A percentile compares a stretch with the other conserved stretches of the same genome.
These are phyloP conservation scores for Brachionus sp. DNA, from an alignment of 1,140 invertebrate genomes.

Conservation along the genomic window DNA sequence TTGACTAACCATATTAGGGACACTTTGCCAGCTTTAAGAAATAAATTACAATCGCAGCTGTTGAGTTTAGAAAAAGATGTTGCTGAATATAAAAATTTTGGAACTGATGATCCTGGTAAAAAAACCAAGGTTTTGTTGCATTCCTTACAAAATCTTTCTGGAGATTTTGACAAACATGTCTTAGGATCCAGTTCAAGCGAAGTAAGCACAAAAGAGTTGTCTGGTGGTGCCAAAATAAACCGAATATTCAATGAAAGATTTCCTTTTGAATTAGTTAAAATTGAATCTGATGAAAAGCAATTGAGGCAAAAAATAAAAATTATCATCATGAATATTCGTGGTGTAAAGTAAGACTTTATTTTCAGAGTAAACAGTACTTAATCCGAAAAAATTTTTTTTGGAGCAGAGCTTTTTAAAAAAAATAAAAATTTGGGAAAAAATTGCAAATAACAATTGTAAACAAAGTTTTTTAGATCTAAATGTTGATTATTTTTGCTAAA, in stretches of 20 bases:
- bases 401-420: no score
- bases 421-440: no score
- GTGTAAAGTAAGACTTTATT: slow-evolving; percentile 63
- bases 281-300: slow-evolving; percentile 97
- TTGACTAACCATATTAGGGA: slow-evolving; percentile 98
- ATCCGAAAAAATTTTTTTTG: not conserved
- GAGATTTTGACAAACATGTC: slow-evolving; percentile 95
- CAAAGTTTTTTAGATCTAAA: no score
- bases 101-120: not conserved
- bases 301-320: slow-evolving; percentile 93
- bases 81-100: slow-evolving; percentile 74
- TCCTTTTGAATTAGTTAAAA: slow-evolving; percentile 98
- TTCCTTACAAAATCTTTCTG: slow-evolving; percentile 95
- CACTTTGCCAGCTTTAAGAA: slow-evolving; percentile 85
- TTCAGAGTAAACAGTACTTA: no score
- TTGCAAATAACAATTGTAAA: no score
- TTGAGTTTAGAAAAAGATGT: slow-evolving; percentile 93
- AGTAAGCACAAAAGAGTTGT: slow-evolving; percentile 93
- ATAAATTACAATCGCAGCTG: slow-evolving; percentile 91
- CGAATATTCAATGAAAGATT: slow-evolving; percentile 96
- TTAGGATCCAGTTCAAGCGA: slow-evolving; percentile 76
- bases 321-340: slow-evolving; percentile 97
- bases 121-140: not conserved
- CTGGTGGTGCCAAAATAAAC: slow-evolving; percentile 98
- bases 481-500: no score